Percentiles rank a stretch among this genome's conserved stretches.
These are phyloP conservation scores for Himalopsyche anomala DNA, from an alignment of 2,888 invertebrate species.

Conservation along the genomic window DNA sequence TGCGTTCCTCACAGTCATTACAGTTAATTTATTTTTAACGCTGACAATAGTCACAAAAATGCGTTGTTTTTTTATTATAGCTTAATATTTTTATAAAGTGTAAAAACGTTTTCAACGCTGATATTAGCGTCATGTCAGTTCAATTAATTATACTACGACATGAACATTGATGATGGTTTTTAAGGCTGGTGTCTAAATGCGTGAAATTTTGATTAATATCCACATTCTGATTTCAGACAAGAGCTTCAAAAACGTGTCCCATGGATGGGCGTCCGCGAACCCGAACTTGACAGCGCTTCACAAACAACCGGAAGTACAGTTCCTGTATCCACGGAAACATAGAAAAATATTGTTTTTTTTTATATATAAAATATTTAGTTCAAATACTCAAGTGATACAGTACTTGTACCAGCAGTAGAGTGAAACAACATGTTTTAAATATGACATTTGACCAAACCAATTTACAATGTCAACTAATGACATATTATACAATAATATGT, in stretches of 20 bases:
- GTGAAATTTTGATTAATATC: constrained; percentile 43
- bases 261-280: constrained; percentile 85
- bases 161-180: constrained; percentile 17
- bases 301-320: constrained; percentile 72
- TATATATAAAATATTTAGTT: background rate
- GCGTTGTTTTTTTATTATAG: background rate
- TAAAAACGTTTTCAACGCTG: background rate
- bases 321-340: constrained; percentile 68
- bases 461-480: too few species aligned
- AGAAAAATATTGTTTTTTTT: constrained; percentile 1
- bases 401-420: background rate
- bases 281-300: constrained; percentile 78
- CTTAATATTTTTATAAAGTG: constrained; percentile 17
- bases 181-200: background rate
- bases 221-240: constrained; percentile 73
- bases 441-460: too few species aligned
- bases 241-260: constrained; percentile 89
- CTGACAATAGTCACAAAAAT: background rate
- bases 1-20: background rate
- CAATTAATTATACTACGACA: constrained; percentile 34
- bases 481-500: too few species aligned
- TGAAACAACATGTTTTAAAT: too few species aligned
- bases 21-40: background rate
- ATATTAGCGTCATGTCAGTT: background rate
- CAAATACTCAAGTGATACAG: background rate